phyloP scores from a whole-genome alignment of 2,113 vertebrate species.

The Scophthalmus maximus region DNA sequence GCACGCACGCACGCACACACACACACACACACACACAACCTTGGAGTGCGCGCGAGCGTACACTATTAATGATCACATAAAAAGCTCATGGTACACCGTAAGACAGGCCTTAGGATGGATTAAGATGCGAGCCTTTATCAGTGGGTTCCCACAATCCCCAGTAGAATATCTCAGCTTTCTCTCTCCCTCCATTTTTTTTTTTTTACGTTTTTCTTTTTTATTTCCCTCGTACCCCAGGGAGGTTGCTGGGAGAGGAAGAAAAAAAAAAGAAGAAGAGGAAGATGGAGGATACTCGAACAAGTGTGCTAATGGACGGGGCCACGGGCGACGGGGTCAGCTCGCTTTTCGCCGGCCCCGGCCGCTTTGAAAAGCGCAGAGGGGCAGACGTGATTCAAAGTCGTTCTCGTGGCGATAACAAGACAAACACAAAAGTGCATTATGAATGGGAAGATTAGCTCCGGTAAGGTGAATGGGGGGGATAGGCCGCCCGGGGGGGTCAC shows the following conservation, averaged over 20 bases:
- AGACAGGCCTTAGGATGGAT: conserved; percentile 81
- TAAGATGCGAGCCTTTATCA: conserved; percentile 81
- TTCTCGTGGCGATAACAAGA: conserved; percentile 15
- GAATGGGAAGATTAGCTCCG: conserved; percentile 11
- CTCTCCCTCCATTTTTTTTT: not conserved
- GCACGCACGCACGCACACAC: conserved; percentile 47
- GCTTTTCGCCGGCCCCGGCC: not conserved
- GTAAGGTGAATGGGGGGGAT: conserved; percentile 16
- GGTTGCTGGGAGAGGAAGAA: conserved; percentile 23
- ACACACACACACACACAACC: conserved; percentile 26
- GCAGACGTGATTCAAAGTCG: conserved; percentile 13
- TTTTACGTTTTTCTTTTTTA: conserved; percentile 13
- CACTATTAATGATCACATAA: conserved; percentile 77
- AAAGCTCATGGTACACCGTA: conserved; percentile 66
- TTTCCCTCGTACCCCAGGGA: conserved; percentile 58
- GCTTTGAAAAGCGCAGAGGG: too few species aligned
- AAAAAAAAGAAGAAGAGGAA: not conserved
- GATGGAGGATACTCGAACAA: conserved; percentile 33
- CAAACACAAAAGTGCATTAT: conserved; percentile 2
- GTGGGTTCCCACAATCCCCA: conserved; percentile 82
- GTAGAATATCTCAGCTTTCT: conserved; percentile 63
- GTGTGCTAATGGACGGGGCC: conserved; percentile 36
- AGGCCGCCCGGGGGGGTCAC: conserved; percentile 20
- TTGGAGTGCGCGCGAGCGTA: conserved; percentile 44
- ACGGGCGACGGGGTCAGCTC: conserved; percentile 15